Base-by-base conservation (phyloP, 2,888 invertebrate species). In the Sussaba pulchella region DNA sequence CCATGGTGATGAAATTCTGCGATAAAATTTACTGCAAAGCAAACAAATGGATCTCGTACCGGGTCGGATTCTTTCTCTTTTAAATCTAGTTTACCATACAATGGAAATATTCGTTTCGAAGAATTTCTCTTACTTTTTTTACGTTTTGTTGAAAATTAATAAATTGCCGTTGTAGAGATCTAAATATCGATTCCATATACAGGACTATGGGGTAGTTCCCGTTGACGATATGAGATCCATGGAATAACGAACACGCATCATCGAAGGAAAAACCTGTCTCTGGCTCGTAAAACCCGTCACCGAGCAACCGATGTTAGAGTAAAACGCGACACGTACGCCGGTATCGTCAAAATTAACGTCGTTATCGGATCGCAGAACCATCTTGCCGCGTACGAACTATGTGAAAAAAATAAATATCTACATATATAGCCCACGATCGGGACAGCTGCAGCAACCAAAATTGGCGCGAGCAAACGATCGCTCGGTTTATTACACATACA, bases 291-390 rank as follows among this genome's bases (percentile, higher is more conserved):
- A 54, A 39, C 52, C 36, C 69, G 45, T 63, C 54, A 17, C 54
- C 43, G 21, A 54, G n/a, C 31, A 64, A 14, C 10, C 10, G 12
- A 21, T 47, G 24, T 39, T 24, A 26, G 39, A 21, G 54, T 45
- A 71, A 45, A 21, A 45, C 45, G 43, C 19, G 67, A 50, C 71
- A 21, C 63, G 71, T 61, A 59, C 14, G 14, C 31, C 36, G 17
- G 21, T 78, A 39, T 64, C 78, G 61, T 45, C 10, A 12, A 61
- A 69, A 78, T 78, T 78, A 78, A 78, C 31, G 54, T 24, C 45
- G 63, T 73, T 69, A 78, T 74, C 78, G 54, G 73, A 78, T 78
- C 54, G 73, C 39, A 57, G 73, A 78, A 52, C 69, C 78, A 63
- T 77, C 71, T 70, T 19, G 72, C n/a, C 61, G 21, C 57, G 26